Evolutionary conservation across 1,140 invertebrate species (phyloP).

Genomic region (Pachyrhynchus sulphureomaculatus): DNA sequence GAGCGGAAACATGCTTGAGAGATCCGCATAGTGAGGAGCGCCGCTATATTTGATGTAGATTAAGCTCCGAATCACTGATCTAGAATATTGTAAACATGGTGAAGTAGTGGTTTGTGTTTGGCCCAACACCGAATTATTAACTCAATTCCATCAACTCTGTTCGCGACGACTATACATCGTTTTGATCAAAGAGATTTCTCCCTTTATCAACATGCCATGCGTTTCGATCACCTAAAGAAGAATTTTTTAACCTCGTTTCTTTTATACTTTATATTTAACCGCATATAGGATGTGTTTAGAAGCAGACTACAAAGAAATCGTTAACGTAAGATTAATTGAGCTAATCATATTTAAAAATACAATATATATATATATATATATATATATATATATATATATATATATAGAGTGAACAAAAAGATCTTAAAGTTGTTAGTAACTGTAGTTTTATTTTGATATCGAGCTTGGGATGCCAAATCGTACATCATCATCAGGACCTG

Average conservation of each 20-base stretch:
- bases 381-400: too few relatives aligned
- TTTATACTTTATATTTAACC: too few relatives aligned
- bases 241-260: neutral
- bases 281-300: too few relatives aligned
- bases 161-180: slow-evolving; percentile 29
- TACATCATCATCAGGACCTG: too few relatives aligned
- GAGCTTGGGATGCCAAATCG: too few relatives aligned
- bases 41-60: slow-evolving; percentile 42
- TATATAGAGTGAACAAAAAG: too few relatives aligned
- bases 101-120: slow-evolving; percentile 41
- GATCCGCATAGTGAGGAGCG: neutral
- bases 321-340: too few relatives aligned
- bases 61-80: slow-evolving; percentile 44
- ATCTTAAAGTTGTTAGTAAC: too few relatives aligned
- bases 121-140: slow-evolving; percentile 46
- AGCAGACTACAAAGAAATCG: too few relatives aligned
- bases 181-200: slow-evolving; percentile 13
- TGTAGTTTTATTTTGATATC: too few relatives aligned
- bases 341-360: too few relatives aligned
- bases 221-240: slow-evolving; percentile 37
- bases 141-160: slow-evolving; percentile 46
- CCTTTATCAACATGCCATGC: slow-evolving; percentile 9
- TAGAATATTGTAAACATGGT: slow-evolving; percentile 47
- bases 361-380: too few relatives aligned
- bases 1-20: neutral